A percentile compares a stretch with the other conserved stretches of the same genome.
phyloP scores from a whole-genome alignment of 2,888 invertebrate species.

The Trichacis sp. region DNA sequence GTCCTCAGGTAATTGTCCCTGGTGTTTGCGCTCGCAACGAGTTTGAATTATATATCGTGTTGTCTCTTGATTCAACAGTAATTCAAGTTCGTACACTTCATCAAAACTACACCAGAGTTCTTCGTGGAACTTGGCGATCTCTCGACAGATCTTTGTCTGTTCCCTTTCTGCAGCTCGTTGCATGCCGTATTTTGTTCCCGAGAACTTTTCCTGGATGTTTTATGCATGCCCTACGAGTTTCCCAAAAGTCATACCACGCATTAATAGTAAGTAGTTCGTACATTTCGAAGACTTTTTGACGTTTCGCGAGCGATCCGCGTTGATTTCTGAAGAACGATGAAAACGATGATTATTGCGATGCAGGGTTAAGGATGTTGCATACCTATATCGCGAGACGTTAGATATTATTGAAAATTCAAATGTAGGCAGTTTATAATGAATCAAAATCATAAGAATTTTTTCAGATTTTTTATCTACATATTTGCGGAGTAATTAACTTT shows the following conservation, averaged over 20 bases:
- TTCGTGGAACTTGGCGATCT: conserved; percentile 18
- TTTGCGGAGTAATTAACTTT: too few relatives aligned
- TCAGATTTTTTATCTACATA: too few relatives aligned
- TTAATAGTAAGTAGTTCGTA: conserved; percentile 10
- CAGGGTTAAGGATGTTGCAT: too few relatives aligned
- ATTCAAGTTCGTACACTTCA: conserved; percentile 23
- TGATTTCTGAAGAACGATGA: too few relatives aligned
- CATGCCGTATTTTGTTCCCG: conserved; percentile 1
- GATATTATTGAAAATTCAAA: too few relatives aligned
- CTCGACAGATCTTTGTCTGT: conserved; percentile 10
- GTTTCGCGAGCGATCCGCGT: too few relatives aligned
- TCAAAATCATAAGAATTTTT: too few relatives aligned
- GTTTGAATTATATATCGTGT: neutral
- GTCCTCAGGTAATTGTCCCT: neutral
- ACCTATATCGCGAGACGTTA: too few relatives aligned
- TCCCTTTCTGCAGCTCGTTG: neutral
- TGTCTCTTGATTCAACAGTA: conserved; percentile 15
- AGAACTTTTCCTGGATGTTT: neutral
- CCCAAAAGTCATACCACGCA: neutral
- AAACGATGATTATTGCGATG: too few relatives aligned
- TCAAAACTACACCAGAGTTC: conserved; percentile 15
- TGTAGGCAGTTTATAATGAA: too few relatives aligned
- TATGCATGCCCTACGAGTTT: neutral
- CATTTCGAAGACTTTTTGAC: too few relatives aligned
- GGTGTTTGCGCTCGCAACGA: neutral